A percentile compares a stretch with the other conserved stretches of the same genome.
phyloP scores from a whole-genome alignment of 2,888 invertebrate species.

The Leistus spinibarbis region DNA sequence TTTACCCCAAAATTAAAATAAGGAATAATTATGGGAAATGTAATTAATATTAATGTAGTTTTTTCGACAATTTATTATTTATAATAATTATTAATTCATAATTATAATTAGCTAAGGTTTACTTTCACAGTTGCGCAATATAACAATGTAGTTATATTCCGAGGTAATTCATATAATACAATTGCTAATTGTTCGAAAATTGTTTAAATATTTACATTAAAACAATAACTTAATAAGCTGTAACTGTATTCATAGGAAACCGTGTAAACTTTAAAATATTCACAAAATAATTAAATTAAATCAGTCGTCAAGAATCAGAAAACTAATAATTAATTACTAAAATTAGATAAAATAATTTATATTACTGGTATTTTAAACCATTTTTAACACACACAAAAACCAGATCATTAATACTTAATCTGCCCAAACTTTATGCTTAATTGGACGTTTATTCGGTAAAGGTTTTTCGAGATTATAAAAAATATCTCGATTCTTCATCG shows the following conservation, averaged over 20 bases:
- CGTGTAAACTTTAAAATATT: background rate
- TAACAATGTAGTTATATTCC: background rate
- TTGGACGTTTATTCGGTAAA: conserved; percentile 49
- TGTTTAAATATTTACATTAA: background rate
- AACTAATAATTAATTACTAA: background rate
- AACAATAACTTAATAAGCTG: no score
- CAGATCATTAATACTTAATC: background rate
- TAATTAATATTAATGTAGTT: no score
- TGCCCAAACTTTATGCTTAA: conserved; percentile 43
- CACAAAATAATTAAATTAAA: background rate
- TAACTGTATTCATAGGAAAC: no score
- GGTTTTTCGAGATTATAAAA: conserved; percentile 58
- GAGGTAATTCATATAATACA: background rate
- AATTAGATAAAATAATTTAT: background rate
- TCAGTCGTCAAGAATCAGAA: background rate
- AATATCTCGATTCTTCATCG: conserved; percentile 61
- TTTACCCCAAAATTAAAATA: background rate
- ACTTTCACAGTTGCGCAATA: background rate
- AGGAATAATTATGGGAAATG: background rate
- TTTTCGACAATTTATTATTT: background rate
- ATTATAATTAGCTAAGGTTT: background rate
- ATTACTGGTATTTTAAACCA: no score
- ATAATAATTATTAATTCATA: background rate
- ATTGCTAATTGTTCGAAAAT: background rate
- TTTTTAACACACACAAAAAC: background rate